Conservation (phyloP, 2,113 vertebrate genomes). For the Nasalis larvatus region DNA sequence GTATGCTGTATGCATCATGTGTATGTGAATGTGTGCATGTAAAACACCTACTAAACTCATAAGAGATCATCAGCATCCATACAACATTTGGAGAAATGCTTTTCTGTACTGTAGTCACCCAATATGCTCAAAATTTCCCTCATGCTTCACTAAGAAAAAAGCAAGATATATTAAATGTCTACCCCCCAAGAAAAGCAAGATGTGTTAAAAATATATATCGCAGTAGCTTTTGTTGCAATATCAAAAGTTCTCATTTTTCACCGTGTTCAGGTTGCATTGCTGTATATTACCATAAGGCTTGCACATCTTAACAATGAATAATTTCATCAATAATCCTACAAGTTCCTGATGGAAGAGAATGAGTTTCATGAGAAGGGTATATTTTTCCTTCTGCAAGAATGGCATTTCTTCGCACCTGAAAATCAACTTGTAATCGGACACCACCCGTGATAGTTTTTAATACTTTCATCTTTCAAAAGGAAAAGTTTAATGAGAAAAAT, state of each 20-base stretch:
- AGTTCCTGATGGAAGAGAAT: background rate
- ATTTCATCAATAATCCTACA: background rate
- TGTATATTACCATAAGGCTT: background rate
- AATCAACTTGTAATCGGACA: background rate
- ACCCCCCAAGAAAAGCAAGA: background rate
- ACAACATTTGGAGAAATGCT: background rate
- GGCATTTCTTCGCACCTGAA: background rate
- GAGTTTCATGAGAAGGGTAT: rapidly evolving
- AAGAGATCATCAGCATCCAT: rapidly evolving
- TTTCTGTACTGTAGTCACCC: background rate
- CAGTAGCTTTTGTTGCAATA: background rate
- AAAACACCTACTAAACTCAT: background rate
- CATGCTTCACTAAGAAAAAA: background rate
- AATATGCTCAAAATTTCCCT: background rate
- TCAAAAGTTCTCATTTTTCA: background rate
- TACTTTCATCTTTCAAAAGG: background rate
- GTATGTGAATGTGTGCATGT: no score
- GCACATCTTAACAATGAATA: background rate
- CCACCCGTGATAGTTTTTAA: background rate
- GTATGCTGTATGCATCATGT: background rate
- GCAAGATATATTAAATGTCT: background rate
- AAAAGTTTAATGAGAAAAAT: background rate
- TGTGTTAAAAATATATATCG: background rate
- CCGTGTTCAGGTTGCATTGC: background rate
- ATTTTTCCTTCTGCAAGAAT: background rate